Conservation (phyloP, 2,113 vertebrate genomes). For the Pantherophis guttatus region DNA sequence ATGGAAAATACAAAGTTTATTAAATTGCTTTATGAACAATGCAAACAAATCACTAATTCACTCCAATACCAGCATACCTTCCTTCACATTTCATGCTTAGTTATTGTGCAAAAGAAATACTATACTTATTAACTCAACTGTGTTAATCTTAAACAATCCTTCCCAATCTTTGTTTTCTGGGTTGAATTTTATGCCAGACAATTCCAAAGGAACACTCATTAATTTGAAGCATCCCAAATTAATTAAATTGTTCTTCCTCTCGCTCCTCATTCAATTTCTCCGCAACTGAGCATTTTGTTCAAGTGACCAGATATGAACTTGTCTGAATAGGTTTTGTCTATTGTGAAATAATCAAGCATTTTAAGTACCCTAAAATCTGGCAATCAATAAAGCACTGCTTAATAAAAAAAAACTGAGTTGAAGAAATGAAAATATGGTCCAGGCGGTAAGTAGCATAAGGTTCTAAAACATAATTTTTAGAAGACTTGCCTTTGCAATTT, state of each 20-base stretch:
- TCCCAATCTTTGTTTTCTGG: not conserved
- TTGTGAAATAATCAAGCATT: not conserved
- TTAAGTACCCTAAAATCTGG: not conserved
- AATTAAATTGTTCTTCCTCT: not conserved
- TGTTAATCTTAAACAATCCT: not conserved
- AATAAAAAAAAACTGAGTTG: not conserved
- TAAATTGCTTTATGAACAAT: not conserved
- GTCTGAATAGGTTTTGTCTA: not conserved
- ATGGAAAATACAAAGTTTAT: not conserved
- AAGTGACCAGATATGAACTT: constrained; percentile 31
- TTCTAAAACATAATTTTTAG: not conserved
- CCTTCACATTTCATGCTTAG: not conserved
- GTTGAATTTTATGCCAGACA: not conserved
- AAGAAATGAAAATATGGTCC: not conserved
- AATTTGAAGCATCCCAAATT: not conserved
- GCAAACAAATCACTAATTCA: not conserved
- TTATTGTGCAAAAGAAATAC: not conserved
- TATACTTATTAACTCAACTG: not conserved
- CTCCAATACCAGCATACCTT: not conserved
- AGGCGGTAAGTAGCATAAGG: not conserved
- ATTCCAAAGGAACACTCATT: not conserved
- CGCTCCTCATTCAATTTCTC: not conserved
- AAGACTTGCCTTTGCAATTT: too few relatives aligned
- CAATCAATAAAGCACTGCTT: not conserved
- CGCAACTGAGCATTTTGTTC: constrained; percentile 11